phyloP scores from a whole-genome alignment of 1,140 invertebrate species.

The Danaus melanippus region DNA sequence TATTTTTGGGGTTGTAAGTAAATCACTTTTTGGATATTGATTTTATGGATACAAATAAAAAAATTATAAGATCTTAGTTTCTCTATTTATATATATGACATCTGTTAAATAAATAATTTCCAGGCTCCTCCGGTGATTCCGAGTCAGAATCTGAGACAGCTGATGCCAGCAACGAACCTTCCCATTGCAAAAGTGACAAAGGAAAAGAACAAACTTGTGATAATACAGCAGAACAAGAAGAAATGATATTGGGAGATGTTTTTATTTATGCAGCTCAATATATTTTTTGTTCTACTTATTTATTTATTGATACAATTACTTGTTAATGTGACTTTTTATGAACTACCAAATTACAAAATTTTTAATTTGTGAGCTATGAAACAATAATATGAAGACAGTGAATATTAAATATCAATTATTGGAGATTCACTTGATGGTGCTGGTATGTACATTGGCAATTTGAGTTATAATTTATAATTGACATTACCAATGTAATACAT shows the following conservation, averaged over 20 bases:
- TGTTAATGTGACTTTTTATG: slow-evolving; percentile 1
- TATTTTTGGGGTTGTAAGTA: too few species aligned
- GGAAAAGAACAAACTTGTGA: slow-evolving; percentile 83
- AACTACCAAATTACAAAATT: not conserved
- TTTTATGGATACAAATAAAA: too few species aligned
- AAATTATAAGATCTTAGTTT: not conserved
- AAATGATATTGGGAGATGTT: slow-evolving; percentile 46
- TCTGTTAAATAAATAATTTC: slow-evolving; percentile 14
- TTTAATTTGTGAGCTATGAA: not conserved
- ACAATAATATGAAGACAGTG: too few species aligned
- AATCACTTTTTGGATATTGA: too few species aligned
- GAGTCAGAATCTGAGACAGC: slow-evolving; percentile 74
- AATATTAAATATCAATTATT: not conserved
- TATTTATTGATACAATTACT: slow-evolving; percentile 20
- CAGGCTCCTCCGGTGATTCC: slow-evolving; percentile 67
- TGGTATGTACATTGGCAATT: not conserved
- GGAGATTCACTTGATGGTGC: slow-evolving; percentile 2
- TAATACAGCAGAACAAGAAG: slow-evolving; percentile 76
- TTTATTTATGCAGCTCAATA: slow-evolving; percentile 36
- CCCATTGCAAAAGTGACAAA: slow-evolving; percentile 82
- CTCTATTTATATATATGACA: slow-evolving; percentile 10
- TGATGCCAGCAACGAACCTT: slow-evolving; percentile 73
- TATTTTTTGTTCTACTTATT: slow-evolving; percentile 28
- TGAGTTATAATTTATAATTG: too few species aligned
- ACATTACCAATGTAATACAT: too few species aligned